Conservation (phyloP, 1,140 invertebrate species). For the Luehdorfia chinensis region DNA sequence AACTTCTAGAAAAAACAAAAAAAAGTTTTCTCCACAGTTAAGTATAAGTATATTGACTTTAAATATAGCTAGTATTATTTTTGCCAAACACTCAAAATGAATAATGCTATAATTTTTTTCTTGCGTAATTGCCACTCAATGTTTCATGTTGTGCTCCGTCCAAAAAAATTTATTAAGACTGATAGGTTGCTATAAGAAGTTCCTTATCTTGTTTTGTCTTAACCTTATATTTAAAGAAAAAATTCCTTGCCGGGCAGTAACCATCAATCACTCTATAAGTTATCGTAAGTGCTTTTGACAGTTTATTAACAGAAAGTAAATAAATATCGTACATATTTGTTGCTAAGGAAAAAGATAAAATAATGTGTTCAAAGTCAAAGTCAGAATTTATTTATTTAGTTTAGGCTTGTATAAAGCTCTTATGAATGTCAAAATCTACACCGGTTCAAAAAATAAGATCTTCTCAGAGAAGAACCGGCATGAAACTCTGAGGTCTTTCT, state of each 20-base stretch:
- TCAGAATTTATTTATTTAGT: too few relatives aligned
- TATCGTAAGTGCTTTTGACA: conserved; percentile 9
- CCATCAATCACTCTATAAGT: conserved; percentile 11
- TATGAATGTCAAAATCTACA: too few relatives aligned
- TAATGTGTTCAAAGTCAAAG: too few relatives aligned
- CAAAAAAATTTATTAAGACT: conserved; percentile 40
- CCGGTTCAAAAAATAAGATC: too few relatives aligned
- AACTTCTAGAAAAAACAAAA: too few relatives aligned
- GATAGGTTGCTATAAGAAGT: conserved; percentile 28
- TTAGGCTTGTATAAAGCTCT: too few relatives aligned
- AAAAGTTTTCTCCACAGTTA: too few relatives aligned
- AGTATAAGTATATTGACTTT: too few relatives aligned
- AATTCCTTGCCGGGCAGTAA: conserved; percentile 11
- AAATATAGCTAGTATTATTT: neutral
- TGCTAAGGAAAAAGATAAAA: neutral
- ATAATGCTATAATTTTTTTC: conserved; percentile 13
- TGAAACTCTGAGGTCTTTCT: too few relatives aligned
- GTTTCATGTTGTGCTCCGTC: conserved; percentile 28
- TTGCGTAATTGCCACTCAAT: conserved; percentile 25
- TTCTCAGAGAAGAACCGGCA: too few relatives aligned
- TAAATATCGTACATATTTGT: neutral
- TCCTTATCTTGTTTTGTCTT: conserved; percentile 12
- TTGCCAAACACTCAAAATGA: neutral
- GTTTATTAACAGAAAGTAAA: conserved; percentile 1
- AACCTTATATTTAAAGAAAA: conserved; percentile 18